Percentiles rank a stretch among this genome's conserved stretches.
Evolutionary conservation across 2,797 vertebrate species (phyloP).

Genomic region (Aphelocoma californica): DNA sequence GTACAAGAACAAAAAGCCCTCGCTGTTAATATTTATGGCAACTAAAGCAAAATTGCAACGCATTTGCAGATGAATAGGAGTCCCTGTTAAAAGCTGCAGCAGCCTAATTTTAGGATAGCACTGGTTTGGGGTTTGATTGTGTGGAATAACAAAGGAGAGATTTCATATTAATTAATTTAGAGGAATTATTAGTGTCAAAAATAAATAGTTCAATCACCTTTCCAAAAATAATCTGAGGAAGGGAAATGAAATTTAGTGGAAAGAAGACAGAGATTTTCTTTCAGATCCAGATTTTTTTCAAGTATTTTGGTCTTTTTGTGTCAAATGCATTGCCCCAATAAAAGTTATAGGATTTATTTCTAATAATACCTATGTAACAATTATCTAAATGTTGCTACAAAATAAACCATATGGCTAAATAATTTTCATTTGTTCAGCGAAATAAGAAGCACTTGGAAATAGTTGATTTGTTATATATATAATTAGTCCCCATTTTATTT

Average conservation of each 20-base stretch:
- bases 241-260: neutral
- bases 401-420: neutral
- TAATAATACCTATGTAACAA: neutral
- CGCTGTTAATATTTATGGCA: conserved; percentile 57
- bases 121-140: neutral
- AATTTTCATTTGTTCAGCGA: neutral
- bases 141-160: conserved; percentile 23
- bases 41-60: conserved; percentile 28
- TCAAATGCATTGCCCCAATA: neutral
- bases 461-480: neutral
- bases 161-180: conserved; percentile 44
- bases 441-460: neutral
- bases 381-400: neutral
- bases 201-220: conserved; percentile 2
- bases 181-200: conserved; percentile 30
- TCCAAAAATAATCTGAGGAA: conserved; percentile 12
- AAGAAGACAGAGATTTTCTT: neutral
- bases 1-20: conserved; percentile 62
- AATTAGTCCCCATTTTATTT: neutral
- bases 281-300: neutral
- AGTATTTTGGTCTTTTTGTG: neutral
- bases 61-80: conserved; percentile 48
- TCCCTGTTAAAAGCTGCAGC: conserved; percentile 31
- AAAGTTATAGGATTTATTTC: neutral
- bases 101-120: conserved; percentile 38